These are phyloP conservation scores for Halcyon chelicuti DNA, from an alignment of 2,797 vertebrate genomes.

Conservation along the genomic window DNA sequence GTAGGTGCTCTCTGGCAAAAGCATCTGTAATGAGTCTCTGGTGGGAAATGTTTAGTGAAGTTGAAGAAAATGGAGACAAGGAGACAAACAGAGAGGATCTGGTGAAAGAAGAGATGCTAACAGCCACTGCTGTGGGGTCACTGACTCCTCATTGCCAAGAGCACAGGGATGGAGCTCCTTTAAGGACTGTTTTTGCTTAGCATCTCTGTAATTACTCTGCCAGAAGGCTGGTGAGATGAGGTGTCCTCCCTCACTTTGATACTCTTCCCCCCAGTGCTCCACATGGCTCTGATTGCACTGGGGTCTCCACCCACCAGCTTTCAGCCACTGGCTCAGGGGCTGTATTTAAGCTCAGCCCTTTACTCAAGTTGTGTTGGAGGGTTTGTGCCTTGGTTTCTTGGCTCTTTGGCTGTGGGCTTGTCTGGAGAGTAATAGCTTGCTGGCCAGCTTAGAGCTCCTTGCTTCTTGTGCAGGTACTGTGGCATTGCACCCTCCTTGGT, in stretches of 20 bases:
- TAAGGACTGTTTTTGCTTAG: background rate
- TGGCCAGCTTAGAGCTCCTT: accelerated
- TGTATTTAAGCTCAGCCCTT: background rate
- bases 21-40: background rate
- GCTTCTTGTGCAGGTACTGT: accelerated
- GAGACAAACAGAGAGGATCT: background rate
- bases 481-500: accelerated
- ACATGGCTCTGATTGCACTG: background rate
- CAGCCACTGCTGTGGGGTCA: background rate
- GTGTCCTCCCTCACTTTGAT: background rate
- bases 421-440: accelerated
- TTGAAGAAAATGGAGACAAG: background rate
- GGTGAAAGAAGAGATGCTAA: background rate
- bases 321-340: background rate
- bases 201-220: background rate
- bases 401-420: accelerated
- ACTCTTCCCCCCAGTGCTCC: background rate
- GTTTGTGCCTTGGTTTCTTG: accelerated
- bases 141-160: background rate
- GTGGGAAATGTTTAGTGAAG: background rate
- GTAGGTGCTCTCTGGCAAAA: background rate
- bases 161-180: background rate
- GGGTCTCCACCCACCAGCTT: background rate
- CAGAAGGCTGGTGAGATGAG: background rate
- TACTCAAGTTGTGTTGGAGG: accelerated